phyloP scores from a whole-genome alignment of 2,797 vertebrate species.

The Urosaurus nigricauda region DNA sequence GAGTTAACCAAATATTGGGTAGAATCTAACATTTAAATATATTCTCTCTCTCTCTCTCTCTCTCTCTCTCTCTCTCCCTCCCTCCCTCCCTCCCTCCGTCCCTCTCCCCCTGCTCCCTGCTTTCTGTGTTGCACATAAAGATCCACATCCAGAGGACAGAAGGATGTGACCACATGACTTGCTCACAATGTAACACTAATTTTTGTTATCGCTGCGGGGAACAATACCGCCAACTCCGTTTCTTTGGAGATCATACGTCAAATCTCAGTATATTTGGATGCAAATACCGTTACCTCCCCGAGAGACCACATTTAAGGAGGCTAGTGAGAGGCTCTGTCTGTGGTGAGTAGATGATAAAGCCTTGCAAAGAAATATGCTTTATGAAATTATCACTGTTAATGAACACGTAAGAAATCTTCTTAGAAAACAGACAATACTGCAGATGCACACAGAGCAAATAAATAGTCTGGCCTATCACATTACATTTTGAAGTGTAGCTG shows the following conservation, averaged over 20 bases:
- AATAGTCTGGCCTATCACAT: neutral
- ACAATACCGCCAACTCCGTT: conserved; percentile 94
- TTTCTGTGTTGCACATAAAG: conserved; percentile 70
- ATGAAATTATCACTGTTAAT: neutral
- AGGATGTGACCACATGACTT: conserved; percentile 99
- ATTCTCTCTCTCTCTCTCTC: neutral
- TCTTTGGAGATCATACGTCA: conserved; percentile 98
- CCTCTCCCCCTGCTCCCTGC: neutral
- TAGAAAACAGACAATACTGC: neutral
- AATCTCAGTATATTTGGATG: conserved; percentile 99
- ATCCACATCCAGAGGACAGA: conserved; percentile 98
- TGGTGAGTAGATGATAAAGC: conserved; percentile 83
- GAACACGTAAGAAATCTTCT: neutral
- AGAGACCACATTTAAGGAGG: conserved; percentile 95
- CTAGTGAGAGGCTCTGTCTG: conserved; percentile 95
- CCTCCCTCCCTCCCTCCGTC: too few species aligned
- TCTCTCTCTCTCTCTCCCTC: neutral
- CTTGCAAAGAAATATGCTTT: conserved; percentile 11
- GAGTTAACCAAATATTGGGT: neutral
- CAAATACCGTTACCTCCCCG: conserved; percentile 98
- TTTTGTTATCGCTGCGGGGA: conserved; percentile 99
- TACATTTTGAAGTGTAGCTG: neutral
- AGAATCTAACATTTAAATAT: neutral
- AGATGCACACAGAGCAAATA: neutral
- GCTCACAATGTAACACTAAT: conserved; percentile 97